Evolutionary conservation across 2,888 invertebrate species (phyloP), one percentile per base, ranked within the genome.

Genomic region (Chironomus riparius): DNA sequence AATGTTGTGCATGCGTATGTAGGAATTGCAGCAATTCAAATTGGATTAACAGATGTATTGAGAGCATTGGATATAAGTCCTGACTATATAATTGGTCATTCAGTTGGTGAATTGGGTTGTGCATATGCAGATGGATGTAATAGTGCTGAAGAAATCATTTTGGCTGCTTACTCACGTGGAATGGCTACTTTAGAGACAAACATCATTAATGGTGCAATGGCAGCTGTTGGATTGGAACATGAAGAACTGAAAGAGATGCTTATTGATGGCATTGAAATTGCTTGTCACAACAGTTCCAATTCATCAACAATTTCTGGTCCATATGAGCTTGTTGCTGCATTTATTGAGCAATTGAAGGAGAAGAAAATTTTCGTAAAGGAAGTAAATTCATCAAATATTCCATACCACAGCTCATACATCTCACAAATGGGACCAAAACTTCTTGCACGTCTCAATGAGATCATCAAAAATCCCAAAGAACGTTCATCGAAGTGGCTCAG

Each of bases 91-190:
- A 86, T 90, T 76, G 90, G 95, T 28, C 94, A 95, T 83, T 95
- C 95, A 15, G 92, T 93, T 0, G 96, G 96, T 28, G 96, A 96
- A 82, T 86, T 96, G 4, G 94, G 93, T 4, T 95, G 95, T 83
- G 94, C 94, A 0, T 96, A 96, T 56, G 92, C 93, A 0, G 88
- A 90, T 0, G 92, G 93, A 80, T 90, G 94, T 83, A 91, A 91
- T 85, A 89, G 94, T 77, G 83, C 92, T 22, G 87, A 2, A 56
- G 56, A 56, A 56, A 56, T 18, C n/a, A 56, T 56, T 56, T 56
- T 56, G 56, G 56, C 56, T 56, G 92, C 94, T 0, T 94, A 93
- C 83, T 91, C 90, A 83, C 86, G 93, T 81, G 93, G 92, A 2
- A 83, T 87, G 76, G 90, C 90, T 7, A 89, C 89, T 2, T 81